Percentiles rank a stretch among this genome's conserved stretches.
These are phyloP conservation scores for Dasysyrphus albostriatus DNA, from an alignment of 2,888 invertebrate species.

Conservation along the genomic window DNA sequence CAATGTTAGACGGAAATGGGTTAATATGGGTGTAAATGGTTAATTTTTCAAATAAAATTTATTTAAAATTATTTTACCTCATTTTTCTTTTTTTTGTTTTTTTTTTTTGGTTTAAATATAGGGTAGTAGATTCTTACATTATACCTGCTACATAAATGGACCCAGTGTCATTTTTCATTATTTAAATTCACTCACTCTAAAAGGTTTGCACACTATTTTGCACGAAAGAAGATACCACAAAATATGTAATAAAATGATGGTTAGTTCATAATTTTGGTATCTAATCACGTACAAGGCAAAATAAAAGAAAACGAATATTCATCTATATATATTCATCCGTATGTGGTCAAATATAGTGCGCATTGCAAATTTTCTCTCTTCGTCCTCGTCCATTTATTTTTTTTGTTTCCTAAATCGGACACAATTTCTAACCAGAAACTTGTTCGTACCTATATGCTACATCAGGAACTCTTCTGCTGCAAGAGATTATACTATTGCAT, in stretches of 20 bases:
- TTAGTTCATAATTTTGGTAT: slow-evolving; percentile 64
- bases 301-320: slow-evolving; percentile 57
- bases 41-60: too few relatives aligned
- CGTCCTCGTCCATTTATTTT: not conserved
- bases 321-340: slow-evolving; percentile 64
- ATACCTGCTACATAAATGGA: too few relatives aligned
- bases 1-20: too few relatives aligned
- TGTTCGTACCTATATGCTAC: not conserved
- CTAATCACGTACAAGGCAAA: slow-evolving; percentile 67
- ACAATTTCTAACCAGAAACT: slow-evolving; percentile 45
- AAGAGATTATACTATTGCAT: slow-evolving; percentile 22
- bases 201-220: not conserved
- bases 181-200: not conserved
- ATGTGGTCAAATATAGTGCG: slow-evolving; percentile 67
- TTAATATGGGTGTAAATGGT: too few relatives aligned
- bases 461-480: slow-evolving; percentile 19
- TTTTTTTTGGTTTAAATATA: too few relatives aligned
- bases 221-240: not conserved
- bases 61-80: too few relatives aligned
- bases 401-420: slow-evolving; percentile 1
- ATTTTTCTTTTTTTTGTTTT: too few relatives aligned
- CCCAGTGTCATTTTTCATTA: not conserved
- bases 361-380: slow-evolving; percentile 39
- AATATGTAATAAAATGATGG: slow-evolving; percentile 32
- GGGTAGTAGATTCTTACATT: too few relatives aligned